These are phyloP conservation scores for Halichoeres trimaculatus DNA, from an alignment of 2,113 vertebrate genomes.

Conservation along the genomic window DNA sequence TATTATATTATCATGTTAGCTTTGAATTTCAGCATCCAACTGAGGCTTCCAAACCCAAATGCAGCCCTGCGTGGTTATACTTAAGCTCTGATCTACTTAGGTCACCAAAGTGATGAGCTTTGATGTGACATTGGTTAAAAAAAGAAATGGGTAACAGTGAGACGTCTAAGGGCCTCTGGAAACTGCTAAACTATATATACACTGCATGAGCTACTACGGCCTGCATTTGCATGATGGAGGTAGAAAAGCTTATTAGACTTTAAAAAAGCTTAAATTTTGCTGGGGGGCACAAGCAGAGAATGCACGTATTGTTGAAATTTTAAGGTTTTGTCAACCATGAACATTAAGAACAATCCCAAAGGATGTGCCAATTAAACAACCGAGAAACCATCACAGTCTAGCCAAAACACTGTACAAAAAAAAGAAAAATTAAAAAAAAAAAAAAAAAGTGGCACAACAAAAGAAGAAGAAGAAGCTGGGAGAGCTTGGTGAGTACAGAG, in stretches of 20 bases:
- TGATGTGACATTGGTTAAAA: slow-evolving; percentile 46
- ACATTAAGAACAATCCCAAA: slow-evolving; percentile 35
- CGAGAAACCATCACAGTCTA: slow-evolving; percentile 33
- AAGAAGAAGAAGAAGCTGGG: slow-evolving; percentile 31
- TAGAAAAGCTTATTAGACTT: slow-evolving; percentile 62
- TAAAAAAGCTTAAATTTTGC: slow-evolving; percentile 46
- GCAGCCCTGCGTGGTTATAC: slow-evolving; percentile 9
- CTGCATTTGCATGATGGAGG: slow-evolving; percentile 43
- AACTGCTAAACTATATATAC: slow-evolving; percentile 20
- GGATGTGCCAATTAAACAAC: slow-evolving; percentile 50
- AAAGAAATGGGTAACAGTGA: slow-evolving; percentile 34
- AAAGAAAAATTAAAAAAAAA: slow-evolving; percentile 8
- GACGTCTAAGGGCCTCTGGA: slow-evolving; percentile 19
- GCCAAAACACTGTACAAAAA: slow-evolving; percentile 27
- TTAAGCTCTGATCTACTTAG: slow-evolving; percentile 9
- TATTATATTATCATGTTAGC: background rate
- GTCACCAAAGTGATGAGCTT: slow-evolving; percentile 35
- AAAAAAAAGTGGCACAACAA: slow-evolving; percentile 31
- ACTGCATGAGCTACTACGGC: background rate
- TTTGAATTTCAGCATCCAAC: background rate
- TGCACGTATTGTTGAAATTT: slow-evolving; percentile 27
- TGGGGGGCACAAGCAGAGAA: slow-evolving; percentile 25
- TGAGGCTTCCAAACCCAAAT: slow-evolving; percentile 5
- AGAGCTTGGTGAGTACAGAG: slow-evolving; percentile 24
- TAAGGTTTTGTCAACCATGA: slow-evolving; percentile 30